Base-by-base conservation (phyloP, 2,113 vertebrate genomes). In the Hippocampus abdominalis region DNA sequence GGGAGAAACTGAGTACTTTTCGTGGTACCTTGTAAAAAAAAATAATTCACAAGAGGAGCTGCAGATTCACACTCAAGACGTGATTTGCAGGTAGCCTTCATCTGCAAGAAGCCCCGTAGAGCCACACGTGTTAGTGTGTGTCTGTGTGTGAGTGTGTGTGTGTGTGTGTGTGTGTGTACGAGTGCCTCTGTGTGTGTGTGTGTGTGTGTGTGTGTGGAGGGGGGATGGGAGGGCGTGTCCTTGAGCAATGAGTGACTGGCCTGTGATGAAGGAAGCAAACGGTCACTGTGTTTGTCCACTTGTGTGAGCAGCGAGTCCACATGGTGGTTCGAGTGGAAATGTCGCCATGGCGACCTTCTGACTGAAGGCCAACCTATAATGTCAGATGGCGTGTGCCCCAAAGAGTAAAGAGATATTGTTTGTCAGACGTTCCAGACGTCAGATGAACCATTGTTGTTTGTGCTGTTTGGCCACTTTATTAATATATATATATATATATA, bases 81-180 rank as follows among this genome's bases (percentile, higher is more conserved):
- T 86, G 88, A 90, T 90, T 89, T 89, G 78, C 80, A 83, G 77
- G 73, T 64, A 42, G 64, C 70, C 86, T 85, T 87, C 76, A 87
- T 88, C 89, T 86, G 84, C 76, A 86, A 89, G 84, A 86, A 83
- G 86, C 84, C 82, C 74, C 68, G 69, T 75, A 70, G 79, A 53
- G 4, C 16, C 46, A 18, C 5, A 12, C 10, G 42, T 3, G 42
- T 12, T 72, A 15, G 36, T 23, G 51, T 44, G 67, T 42, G 69
- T 23, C 62, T 54, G 66, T 53, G 44, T 70, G 66, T 60, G 71
- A n/a, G 73, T 18, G 36, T 23, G 51, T 44, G 67, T 42, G 69
- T 23, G 66, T 54, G 66, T 53, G 44, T 70, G 66, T 60, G 71
- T 75, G 71, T 72, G 42, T 65, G 70, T 51, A 72, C 23, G 75